Percentiles rank a stretch among this genome's conserved stretches.
These are phyloP conservation scores for Oligia strigilis DNA, from an alignment of 2,888 invertebrate genomes.

Conservation along the genomic window DNA sequence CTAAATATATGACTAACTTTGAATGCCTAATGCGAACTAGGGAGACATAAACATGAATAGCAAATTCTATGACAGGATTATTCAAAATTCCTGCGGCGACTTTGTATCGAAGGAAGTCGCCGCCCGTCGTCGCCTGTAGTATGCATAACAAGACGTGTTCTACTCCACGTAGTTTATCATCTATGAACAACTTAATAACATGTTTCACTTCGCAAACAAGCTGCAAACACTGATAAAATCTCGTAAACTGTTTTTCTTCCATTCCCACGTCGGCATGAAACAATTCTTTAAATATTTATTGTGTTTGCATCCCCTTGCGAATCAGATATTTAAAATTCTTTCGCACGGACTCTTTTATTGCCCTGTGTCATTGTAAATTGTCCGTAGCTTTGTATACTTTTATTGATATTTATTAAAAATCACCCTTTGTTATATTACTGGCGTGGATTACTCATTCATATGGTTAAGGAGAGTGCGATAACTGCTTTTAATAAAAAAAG, in stretches of 20 bases:
- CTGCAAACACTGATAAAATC: constrained; percentile 53
- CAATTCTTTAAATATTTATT: constrained; percentile 54
- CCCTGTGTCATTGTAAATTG: constrained; percentile 11
- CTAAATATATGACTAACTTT: constrained; percentile 13
- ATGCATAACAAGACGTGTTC: constrained; percentile 42
- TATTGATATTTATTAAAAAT: background rate
- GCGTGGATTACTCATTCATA: background rate
- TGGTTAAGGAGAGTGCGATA: background rate
- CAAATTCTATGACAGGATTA: constrained; percentile 22
- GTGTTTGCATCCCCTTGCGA: constrained; percentile 43
- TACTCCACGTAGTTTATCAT: constrained; percentile 39
- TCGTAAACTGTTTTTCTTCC: constrained; percentile 47
- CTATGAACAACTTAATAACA: constrained; percentile 54
- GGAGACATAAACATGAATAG: constrained; percentile 24
- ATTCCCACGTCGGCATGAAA: constrained; percentile 47
- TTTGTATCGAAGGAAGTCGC: constrained; percentile 39
- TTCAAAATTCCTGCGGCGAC: constrained; percentile 41
- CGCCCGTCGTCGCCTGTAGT: constrained; percentile 10
- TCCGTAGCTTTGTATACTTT: constrained; percentile 1
- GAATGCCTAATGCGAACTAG: constrained; percentile 28
- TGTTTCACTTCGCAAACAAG: constrained; percentile 45
- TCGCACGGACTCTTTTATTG: constrained; percentile 16
- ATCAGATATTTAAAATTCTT: constrained; percentile 51
- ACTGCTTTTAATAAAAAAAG: background rate
- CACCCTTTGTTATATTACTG: background rate